Evolutionary conservation across 2,113 vertebrate species (phyloP).

Genomic region (Notiomystis cincta): DNA sequence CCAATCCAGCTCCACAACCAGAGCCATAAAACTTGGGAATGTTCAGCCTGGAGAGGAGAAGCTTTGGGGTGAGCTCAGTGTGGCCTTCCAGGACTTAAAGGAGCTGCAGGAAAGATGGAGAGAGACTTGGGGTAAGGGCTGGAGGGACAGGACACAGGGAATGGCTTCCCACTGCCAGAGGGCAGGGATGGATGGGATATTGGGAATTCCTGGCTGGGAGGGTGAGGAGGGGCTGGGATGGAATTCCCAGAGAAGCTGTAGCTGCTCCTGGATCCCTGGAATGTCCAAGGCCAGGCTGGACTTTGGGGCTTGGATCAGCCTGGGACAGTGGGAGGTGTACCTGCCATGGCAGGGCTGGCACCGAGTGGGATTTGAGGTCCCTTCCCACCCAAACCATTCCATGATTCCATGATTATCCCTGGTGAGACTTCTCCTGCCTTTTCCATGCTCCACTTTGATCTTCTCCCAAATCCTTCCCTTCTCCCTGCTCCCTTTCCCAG

Average conservation of each 20-base stretch:
- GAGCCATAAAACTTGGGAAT: not conserved
- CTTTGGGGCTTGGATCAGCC: not conserved
- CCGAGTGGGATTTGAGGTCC: accelerated
- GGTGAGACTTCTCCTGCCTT: not conserved
- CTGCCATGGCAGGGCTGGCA: not conserved
- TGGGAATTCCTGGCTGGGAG: not conserved
- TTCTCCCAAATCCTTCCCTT: not conserved
- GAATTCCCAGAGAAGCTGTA: not conserved
- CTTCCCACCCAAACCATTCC: not conserved
- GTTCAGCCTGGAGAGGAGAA: not conserved
- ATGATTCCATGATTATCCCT: not conserved
- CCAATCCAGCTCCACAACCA: not conserved
- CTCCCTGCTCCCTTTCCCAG: not conserved
- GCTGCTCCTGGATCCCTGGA: not conserved
- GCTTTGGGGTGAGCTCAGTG: accelerated
- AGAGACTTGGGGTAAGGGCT: too few species aligned
- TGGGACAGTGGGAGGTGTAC: not conserved
- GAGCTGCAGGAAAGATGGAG: not conserved
- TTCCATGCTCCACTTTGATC: not conserved
- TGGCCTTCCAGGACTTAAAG: not conserved
- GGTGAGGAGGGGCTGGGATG: not conserved
- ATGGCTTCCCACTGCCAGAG: too few species aligned
- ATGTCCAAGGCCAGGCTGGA: not conserved
- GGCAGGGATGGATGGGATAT: too few species aligned
- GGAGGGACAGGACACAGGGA: not conserved